phyloP scores from a whole-genome alignment of 2,888 invertebrate genomes.

The Diarsia mendica region DNA sequence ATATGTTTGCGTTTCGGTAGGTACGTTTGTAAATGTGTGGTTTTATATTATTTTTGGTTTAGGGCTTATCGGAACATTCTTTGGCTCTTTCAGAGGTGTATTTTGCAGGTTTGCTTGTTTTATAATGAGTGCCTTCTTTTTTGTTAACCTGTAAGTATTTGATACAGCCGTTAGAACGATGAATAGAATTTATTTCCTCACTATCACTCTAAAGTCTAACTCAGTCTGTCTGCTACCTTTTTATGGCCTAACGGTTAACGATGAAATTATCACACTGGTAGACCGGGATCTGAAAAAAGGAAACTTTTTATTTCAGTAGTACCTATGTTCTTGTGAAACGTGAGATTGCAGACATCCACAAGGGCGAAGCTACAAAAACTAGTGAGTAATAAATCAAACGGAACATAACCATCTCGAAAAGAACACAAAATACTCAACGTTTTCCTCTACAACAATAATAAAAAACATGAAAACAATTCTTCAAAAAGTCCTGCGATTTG shows the following conservation, averaged over 20 bases:
- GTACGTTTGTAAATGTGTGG: neutral
- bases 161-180: neutral
- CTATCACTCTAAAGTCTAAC: neutral
- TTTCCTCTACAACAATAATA: constrained; percentile 3
- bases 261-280: neutral
- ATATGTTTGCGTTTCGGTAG: constrained; percentile 3
- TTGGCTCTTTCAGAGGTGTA: neutral
- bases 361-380: neutral
- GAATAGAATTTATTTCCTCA: neutral
- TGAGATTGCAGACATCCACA: neutral
- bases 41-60: neutral
- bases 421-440: constrained; percentile 7
- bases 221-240: neutral
- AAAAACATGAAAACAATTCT: constrained; percentile 27
- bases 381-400: neutral
- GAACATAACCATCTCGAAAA: neutral
- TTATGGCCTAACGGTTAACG: neutral
- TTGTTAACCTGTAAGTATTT: neutral
- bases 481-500: constrained; percentile 39
- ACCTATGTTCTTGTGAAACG: too few relatives aligned
- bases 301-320: neutral
- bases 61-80: neutral
- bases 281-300: neutral
- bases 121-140: neutral
- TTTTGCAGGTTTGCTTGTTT: neutral